phyloP scores from a whole-genome alignment of 2,113 vertebrate genomes.

The Zosterops pallidus region DNA sequence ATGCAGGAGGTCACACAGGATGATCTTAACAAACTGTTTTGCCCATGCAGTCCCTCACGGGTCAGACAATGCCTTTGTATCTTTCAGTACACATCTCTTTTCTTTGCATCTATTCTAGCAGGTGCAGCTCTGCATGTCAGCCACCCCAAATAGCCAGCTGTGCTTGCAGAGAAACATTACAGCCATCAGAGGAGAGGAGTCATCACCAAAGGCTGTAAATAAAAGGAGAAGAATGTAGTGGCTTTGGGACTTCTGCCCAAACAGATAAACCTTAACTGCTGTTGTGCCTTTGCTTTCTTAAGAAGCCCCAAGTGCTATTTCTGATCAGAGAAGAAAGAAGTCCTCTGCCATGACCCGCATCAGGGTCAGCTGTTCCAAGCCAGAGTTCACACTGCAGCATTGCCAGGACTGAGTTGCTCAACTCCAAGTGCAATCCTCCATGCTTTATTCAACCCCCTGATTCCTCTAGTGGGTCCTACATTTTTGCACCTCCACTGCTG shows the following conservation, averaged over 20 bases:
- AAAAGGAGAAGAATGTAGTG: background rate
- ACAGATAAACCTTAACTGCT: background rate
- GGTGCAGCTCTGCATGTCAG: background rate
- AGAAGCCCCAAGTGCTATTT: background rate
- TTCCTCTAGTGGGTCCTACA: background rate
- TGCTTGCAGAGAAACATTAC: background rate
- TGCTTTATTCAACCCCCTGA: background rate
- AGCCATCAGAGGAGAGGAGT: background rate
- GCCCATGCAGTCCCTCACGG: fast-evolving
- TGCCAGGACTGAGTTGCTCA: background rate
- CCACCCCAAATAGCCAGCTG: background rate
- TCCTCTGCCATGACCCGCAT: background rate
- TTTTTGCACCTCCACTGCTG: background rate
- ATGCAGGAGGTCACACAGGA: background rate
- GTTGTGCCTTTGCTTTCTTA: background rate
- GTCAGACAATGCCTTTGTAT: background rate
- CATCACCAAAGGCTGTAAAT: background rate
- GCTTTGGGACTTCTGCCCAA: background rate
- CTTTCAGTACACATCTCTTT: background rate
- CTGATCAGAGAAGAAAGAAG: background rate
- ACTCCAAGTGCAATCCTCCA: background rate
- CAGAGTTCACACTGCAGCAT: background rate
- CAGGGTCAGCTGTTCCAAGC: background rate
- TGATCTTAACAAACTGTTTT: background rate
- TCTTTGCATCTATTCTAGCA: background rate